These are phyloP conservation scores for Lepisosteus oculatus DNA, from an alignment of 2,113 vertebrate genomes.

Conservation along the genomic window DNA sequence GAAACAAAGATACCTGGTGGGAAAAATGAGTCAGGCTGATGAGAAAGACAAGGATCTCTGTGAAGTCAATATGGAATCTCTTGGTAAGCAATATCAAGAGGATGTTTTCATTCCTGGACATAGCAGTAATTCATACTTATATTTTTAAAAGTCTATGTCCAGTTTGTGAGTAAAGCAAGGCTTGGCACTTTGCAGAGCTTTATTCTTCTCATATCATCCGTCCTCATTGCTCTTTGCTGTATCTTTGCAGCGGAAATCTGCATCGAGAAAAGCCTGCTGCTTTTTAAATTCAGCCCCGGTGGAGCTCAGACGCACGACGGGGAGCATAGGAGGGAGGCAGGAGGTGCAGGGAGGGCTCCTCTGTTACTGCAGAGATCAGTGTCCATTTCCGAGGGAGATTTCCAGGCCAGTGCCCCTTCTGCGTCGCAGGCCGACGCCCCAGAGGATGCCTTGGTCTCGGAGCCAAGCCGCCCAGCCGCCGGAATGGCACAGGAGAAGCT, in stretches of 20 bases:
- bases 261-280: slow-evolving; percentile 84
- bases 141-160: background rate
- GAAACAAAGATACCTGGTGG: slow-evolving; percentile 86
- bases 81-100: slow-evolving; percentile 68
- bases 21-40: slow-evolving; percentile 61
- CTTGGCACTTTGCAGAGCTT: too few species aligned
- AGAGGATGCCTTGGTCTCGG: slow-evolving; percentile 11
- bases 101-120: background rate
- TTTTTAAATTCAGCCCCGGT: slow-evolving; percentile 76
- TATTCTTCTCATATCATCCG: background rate
- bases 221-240: slow-evolving; percentile 6
- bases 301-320: slow-evolving; percentile 43
- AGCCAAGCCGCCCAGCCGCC: slow-evolving; percentile 8
- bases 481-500: slow-evolving; percentile 25
- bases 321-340: slow-evolving; percentile 37
- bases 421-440: slow-evolving; percentile 25
- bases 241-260: slow-evolving; percentile 77
- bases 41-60: slow-evolving; percentile 64
- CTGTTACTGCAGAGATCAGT: slow-evolving; percentile 39
- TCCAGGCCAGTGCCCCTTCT: slow-evolving; percentile 60
- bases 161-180: background rate
- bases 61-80: slow-evolving; percentile 79
- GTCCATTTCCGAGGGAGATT: slow-evolving; percentile 70
- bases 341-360: slow-evolving; percentile 25
- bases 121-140: background rate